Evolutionary conservation across 1,140 invertebrate species (phyloP).

Genomic region (Drosophila novamexicana): DNA sequence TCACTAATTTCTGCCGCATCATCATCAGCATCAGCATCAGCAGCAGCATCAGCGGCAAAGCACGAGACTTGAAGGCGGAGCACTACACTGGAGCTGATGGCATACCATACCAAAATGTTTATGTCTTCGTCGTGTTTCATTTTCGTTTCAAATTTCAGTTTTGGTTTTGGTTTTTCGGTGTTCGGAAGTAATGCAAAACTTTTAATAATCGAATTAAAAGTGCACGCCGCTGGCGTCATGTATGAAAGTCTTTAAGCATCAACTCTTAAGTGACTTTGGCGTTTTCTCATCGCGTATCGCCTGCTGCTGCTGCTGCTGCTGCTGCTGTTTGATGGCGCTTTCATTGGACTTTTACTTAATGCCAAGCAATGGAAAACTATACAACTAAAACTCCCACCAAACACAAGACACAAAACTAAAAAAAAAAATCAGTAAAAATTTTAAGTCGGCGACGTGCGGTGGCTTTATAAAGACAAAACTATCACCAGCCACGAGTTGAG

Average conservation of each 20-base stretch:
- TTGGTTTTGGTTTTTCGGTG: conserved; percentile 33
- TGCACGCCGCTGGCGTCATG: conserved; percentile 48
- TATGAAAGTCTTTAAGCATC: conserved; percentile 68
- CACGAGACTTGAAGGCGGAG: conserved; percentile 33
- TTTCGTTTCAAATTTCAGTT: conserved; percentile 7
- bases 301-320: conserved; percentile 27
- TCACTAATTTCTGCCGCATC: conserved; percentile 61
- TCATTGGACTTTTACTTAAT: conserved; percentile 79
- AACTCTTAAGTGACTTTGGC: conserved; percentile 44
- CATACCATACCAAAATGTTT: conserved; percentile 33
- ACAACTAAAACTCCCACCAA: conserved; percentile 55
- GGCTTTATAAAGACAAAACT: conserved; percentile 60
- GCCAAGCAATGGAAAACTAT: conserved; percentile 64
- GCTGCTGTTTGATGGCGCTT: conserved; percentile 61
- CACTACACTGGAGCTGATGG: conserved; percentile 11
- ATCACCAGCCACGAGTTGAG: conserved; percentile 50
- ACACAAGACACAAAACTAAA: conserved; percentile 36
- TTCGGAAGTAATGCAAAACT: conserved; percentile 78
- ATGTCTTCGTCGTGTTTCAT: conserved; percentile 34
- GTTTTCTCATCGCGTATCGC: conserved; percentile 44
- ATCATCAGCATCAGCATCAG: conserved; percentile 55
- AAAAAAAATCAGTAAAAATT: conserved; percentile 15
- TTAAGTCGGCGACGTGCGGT: conserved; percentile 21
- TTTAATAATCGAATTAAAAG: conserved; percentile 81
- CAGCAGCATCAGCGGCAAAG: neutral